phyloP scores from a whole-genome alignment of 1,140 invertebrate genomes.

The Chironomus striatipennis region DNA sequence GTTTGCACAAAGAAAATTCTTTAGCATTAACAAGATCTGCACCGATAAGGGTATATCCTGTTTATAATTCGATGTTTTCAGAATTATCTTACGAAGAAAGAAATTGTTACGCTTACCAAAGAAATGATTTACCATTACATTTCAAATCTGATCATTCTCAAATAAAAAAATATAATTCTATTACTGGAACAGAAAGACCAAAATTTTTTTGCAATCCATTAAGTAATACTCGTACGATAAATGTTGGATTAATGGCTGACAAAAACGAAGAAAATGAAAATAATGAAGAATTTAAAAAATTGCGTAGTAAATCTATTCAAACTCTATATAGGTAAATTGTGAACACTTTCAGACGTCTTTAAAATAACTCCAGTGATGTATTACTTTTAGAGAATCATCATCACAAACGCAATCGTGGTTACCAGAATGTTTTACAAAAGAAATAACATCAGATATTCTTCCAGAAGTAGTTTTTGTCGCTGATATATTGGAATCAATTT shows the following conservation, averaged over 20 bases:
- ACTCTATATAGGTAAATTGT: constrained; percentile 23
- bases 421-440: constrained; percentile 37
- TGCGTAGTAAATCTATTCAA: background rate
- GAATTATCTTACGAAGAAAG: constrained; percentile 30
- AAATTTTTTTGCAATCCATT: constrained; percentile 20
- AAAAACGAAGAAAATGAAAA: background rate
- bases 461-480: constrained; percentile 34
- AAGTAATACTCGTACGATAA: background rate
- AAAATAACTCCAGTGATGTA: background rate
- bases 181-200: constrained; percentile 16
- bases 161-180: background rate
- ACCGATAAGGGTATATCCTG: constrained; percentile 19
- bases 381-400: constrained; percentile 55
- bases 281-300: background rate
- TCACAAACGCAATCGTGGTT: constrained; percentile 65
- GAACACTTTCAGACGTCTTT: background rate
- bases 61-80: constrained; percentile 37
- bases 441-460: constrained; percentile 36
- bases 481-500: constrained; percentile 29
- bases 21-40: constrained; percentile 21
- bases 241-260: constrained; percentile 16
- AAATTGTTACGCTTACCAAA: constrained; percentile 23
- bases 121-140: constrained; percentile 22
- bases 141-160: background rate
- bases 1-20: constrained; percentile 17